A percentile compares a stretch with the other conserved stretches of the same genome.
Conservation (phyloP, 2,888 invertebrate species). For the Bombylius major region DNA sequence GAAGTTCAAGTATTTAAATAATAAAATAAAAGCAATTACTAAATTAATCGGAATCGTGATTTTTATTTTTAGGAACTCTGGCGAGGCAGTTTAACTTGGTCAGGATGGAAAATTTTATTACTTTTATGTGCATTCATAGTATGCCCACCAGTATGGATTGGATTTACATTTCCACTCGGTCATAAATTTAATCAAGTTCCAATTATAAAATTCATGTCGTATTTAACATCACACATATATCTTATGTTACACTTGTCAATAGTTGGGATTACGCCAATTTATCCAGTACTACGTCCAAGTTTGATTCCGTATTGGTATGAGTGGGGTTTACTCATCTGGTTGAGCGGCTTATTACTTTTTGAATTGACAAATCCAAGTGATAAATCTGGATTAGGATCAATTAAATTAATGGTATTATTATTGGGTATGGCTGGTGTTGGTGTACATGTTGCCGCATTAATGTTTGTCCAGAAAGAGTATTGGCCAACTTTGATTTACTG, state of each 20-base stretch:
- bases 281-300: constrained; percentile 64
- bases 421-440: constrained; percentile 85
- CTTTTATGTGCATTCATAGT: constrained; percentile 85
- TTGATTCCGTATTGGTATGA: constrained; percentile 91
- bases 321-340: constrained; percentile 87
- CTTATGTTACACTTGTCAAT: constrained; percentile 86
- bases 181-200: constrained; percentile 97
- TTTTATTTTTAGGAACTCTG: constrained; percentile 70
- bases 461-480: constrained; percentile 51
- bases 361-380: constrained; percentile 97
- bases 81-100: constrained; percentile 95
- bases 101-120: constrained; percentile 86
- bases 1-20: not conserved
- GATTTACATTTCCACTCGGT: constrained; percentile 86
- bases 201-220: constrained; percentile 99
- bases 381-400: constrained; percentile 92
- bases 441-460: constrained; percentile 71
- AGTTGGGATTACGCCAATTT: constrained; percentile 79
- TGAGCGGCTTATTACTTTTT: constrained; percentile 86
- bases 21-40: too few species aligned
- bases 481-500: constrained; percentile 87
- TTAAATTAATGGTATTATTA: constrained; percentile 73
- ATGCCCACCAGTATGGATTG: constrained; percentile 93
- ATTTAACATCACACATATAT: constrained; percentile 96
- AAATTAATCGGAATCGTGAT: not conserved